Evolutionary conservation across 2,113 vertebrate species (phyloP).

Genomic region (Thamnaconus septentrionalis): DNA sequence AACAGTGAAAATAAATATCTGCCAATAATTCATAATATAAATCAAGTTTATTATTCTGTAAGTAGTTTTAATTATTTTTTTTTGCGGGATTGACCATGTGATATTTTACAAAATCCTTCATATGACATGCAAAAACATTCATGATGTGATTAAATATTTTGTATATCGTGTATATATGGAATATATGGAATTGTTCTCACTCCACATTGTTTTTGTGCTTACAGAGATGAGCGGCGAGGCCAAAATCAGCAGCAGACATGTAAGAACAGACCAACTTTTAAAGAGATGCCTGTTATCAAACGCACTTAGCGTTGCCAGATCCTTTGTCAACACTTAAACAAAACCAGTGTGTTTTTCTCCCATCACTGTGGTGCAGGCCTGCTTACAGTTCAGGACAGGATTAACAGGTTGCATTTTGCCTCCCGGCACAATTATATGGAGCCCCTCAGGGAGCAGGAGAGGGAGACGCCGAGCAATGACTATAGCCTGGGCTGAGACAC

Average conservation of each 20-base stretch:
- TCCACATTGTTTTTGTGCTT: constrained; percentile 18
- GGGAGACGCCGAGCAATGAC: neutral
- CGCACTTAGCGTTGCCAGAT: no score
- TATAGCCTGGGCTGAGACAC: no score
- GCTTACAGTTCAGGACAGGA: neutral
- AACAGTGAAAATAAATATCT: neutral
- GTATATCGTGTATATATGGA: neutral
- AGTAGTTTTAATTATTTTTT: neutral
- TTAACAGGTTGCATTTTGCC: constrained; percentile 11
- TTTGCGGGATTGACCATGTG: constrained; percentile 1
- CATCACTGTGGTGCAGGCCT: neutral
- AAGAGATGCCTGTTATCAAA: no score
- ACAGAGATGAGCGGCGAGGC: constrained; percentile 38
- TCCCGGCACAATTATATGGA: accelerated
- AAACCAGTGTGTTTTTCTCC: neutral
- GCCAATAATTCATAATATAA: neutral
- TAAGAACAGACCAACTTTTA: constrained; percentile 31
- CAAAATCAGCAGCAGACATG: constrained; percentile 36
- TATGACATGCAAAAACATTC: no score
- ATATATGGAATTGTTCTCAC: no score
- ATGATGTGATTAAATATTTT: neutral
- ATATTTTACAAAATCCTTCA: no score
- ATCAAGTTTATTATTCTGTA: neutral
- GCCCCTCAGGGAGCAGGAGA: neutral
- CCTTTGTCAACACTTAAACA: no score